Percentiles rank a stretch among this genome's conserved stretches.
Conservation (phyloP, 2,888 invertebrate species). For the Microctonus brassicae region DNA sequence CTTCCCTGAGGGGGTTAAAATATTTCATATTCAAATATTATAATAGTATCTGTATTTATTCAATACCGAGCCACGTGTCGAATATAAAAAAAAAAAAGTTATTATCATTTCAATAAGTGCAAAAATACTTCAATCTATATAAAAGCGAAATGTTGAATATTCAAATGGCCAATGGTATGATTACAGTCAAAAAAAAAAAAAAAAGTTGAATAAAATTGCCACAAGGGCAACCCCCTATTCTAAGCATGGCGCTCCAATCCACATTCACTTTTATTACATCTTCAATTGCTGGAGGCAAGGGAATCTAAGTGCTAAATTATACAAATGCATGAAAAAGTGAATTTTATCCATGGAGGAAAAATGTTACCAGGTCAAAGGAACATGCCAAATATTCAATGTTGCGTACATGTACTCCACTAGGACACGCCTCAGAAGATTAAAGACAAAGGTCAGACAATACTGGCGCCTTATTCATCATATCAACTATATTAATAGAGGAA, state of each 20-base stretch:
- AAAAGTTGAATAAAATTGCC: background rate
- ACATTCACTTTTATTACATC: constrained; percentile 12
- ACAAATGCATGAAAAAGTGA: constrained; percentile 18
- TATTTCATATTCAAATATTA: background rate
- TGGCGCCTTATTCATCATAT: constrained; percentile 4
- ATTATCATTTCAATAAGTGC: background rate
- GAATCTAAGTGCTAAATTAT: constrained; percentile 13
- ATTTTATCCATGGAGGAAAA: constrained; percentile 1
- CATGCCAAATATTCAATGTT: background rate
- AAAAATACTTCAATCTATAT: background rate
- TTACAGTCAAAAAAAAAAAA: background rate
- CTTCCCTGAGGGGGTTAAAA: too few relatives aligned
- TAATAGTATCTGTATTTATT: too few relatives aligned
- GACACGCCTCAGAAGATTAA: constrained; percentile 13
- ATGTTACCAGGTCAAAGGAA: background rate
- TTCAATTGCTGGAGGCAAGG: constrained; percentile 1
- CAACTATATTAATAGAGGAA: background rate
- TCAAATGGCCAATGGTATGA: background rate
- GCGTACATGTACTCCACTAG: background rate
- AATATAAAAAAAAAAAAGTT: background rate
- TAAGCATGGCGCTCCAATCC: background rate
- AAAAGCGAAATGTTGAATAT: background rate
- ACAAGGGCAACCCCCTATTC: background rate
- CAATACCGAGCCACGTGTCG: background rate
- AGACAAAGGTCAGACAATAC: constrained; percentile 7